Evolutionary conservation across 2,797 vertebrate species (phyloP).

Genomic region (Melanotaenia parkinsoni): DNA sequence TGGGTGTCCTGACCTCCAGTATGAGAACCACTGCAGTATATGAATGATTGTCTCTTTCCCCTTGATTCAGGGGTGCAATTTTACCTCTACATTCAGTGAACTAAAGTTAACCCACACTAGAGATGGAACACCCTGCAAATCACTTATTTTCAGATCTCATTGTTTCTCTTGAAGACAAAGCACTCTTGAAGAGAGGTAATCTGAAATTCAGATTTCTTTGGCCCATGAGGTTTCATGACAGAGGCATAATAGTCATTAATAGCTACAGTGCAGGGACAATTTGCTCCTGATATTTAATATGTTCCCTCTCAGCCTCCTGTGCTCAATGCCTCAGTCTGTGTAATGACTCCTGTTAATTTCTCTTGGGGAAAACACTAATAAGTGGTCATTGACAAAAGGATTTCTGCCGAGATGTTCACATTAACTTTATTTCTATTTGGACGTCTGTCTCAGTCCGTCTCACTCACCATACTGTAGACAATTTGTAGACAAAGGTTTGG

Average conservation of each 20-base stretch:
- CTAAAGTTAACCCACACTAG: not conserved
- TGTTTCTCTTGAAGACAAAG: not conserved
- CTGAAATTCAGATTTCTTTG: constrained; percentile 9
- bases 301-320: constrained; percentile 32
- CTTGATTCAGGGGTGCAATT: no score
- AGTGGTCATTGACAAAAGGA: constrained; percentile 74
- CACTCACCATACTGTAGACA: not conserved
- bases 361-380: constrained; percentile 67
- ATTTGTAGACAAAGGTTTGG: no score
- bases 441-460: constrained; percentile 20
- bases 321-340: constrained; percentile 46
- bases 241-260: constrained; percentile 40
- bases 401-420: constrained; percentile 61
- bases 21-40: no score
- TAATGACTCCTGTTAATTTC: constrained; percentile 74
- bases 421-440: constrained; percentile 42
- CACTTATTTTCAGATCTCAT: not conserved
- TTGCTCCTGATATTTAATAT: constrained; percentile 58
- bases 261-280: constrained; percentile 55
- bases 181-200: constrained; percentile 4
- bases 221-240: constrained; percentile 40
- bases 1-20: no score
- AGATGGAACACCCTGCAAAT: constrained; percentile 10
- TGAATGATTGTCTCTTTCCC: no score
- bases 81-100: constrained; percentile 6